Base-by-base conservation (phyloP, 2,113 vertebrate genomes). In the Seriola aureovittata region DNA sequence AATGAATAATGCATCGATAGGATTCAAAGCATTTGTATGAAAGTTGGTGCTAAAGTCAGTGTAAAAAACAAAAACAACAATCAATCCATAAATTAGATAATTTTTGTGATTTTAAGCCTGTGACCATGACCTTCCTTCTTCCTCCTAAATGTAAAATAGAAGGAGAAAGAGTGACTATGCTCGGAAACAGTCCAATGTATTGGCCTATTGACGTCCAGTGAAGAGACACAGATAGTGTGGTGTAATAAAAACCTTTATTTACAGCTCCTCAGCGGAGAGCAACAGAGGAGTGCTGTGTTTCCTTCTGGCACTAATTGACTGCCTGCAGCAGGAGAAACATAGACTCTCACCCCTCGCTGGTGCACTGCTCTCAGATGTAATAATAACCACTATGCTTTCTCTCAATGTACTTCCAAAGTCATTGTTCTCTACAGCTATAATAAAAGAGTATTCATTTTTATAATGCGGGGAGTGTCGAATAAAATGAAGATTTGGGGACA, bases 201-300 rank as follows among this genome's bases (percentile, higher is more conserved):
- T 94, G 87, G 85, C 86, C 82, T 92, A 95, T 95, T 95, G 93
- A 94, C 96, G 93, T 93, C 85, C 80, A 78, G 79, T 88, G 94
- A 92, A 89, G 87, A 86, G 87, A 90, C 94, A 69, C 87, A 91
- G 93, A 91, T 94, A 93, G 81, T 64, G 69, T 71, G 64, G 90
- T 89, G 92, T 92, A 94, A 94, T 95, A 95, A 94, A 96, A 95
- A 84, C 90, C 93, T 92, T 94, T 95, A 95, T 95, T 94, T 95
- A 96, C 93, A 93, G 92, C 93, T 93, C 89, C 89, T 94, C 86
- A 73, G 89, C 85, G 85, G 86, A 93, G 86, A 92, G 90, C 85
- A 91, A 91, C 93, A 91, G 87, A 92, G 86, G 83, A 91, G 90
- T 78, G 87, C 93, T 89, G 91, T 81, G 85, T 93, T 91, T 92